Evolutionary conservation across 2,113 vertebrate genomes (phyloP).

Genomic region (Alaudala cheleensis): DNA sequence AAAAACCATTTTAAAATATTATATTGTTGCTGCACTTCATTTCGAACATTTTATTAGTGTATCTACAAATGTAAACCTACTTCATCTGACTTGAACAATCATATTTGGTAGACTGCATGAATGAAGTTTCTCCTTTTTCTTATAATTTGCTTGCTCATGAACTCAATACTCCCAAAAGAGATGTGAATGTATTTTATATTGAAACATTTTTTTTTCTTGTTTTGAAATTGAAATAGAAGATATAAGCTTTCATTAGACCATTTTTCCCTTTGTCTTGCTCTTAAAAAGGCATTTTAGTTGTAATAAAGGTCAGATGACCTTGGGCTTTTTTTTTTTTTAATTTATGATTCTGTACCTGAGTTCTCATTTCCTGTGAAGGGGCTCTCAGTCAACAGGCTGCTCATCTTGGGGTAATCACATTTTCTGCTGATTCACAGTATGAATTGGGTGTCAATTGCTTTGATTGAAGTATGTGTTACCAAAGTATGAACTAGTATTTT

Average conservation of each 20-base stretch:
- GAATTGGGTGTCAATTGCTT: neutral
- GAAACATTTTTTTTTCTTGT: neutral
- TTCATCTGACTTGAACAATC: neutral
- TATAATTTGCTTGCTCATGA: neutral
- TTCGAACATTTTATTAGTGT: neutral
- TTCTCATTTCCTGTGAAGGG: neutral
- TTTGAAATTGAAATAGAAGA: neutral
- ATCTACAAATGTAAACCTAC: neutral
- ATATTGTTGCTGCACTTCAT: neutral
- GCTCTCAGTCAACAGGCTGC: neutral
- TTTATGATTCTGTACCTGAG: neutral
- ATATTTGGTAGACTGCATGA: neutral
- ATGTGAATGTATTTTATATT: neutral
- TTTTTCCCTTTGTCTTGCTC: neutral
- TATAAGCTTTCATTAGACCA: neutral
- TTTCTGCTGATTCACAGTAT: neutral
- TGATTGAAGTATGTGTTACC: neutral
- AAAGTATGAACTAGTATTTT: neutral
- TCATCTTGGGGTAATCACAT: neutral
- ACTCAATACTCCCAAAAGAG: neutral
- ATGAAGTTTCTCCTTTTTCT: neutral
- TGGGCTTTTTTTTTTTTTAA: neutral
- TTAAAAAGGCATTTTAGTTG: neutral
- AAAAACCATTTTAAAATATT: neutral
- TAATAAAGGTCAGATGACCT: neutral